Base-by-base conservation (phyloP, 2,888 invertebrate species). In the Julus scandinavius region DNA sequence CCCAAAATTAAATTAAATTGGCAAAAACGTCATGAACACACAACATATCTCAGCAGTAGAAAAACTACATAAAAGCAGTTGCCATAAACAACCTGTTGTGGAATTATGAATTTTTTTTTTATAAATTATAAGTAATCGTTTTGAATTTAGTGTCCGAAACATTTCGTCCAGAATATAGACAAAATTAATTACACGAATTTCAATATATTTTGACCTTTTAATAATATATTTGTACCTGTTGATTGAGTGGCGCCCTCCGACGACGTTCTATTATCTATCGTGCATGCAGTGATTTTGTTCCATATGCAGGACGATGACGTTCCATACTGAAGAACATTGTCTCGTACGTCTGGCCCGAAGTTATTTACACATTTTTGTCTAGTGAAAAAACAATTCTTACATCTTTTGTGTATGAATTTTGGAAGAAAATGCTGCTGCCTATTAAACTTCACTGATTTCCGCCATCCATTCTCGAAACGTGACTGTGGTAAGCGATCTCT, bases 311-410 rank as follows among this genome's bases (percentile, higher is more conserved):
- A 29, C 13, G 38, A 80, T 11, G 80, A 13, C 80, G 13, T 38
- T 80, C 80, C 80, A 80, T 80, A 80, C 80, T 38, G 2, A 13
- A 29, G 29, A 80, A 80, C 80, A 29, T 72, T 72, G 80, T 80
- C n/a, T 63, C 80, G 7, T 9, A 38, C 80, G 38, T 20, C 29
- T 80, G 38, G 80, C 80, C 38, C 4, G 80, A 80, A 80, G 80
- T 80, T 80, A 80, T 80, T 80, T 80, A 80, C 80, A 80, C 29
- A 80, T 80, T 38, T 80, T 38, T 80, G 38, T 9, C 20, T 80
- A 5, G 5, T 11, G 80, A 80, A 80, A 45, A 80, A 13, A 38
- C 13, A 80, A 45, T 1, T 80, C 11, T n/a, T 3, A 7, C 29
- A 38, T 80, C 80, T 80, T 80, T 80, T 9, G 80, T 80, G 80